phyloP scores from a whole-genome alignment of 1,140 invertebrate genomes.

The Nephotettix cincticeps region DNA sequence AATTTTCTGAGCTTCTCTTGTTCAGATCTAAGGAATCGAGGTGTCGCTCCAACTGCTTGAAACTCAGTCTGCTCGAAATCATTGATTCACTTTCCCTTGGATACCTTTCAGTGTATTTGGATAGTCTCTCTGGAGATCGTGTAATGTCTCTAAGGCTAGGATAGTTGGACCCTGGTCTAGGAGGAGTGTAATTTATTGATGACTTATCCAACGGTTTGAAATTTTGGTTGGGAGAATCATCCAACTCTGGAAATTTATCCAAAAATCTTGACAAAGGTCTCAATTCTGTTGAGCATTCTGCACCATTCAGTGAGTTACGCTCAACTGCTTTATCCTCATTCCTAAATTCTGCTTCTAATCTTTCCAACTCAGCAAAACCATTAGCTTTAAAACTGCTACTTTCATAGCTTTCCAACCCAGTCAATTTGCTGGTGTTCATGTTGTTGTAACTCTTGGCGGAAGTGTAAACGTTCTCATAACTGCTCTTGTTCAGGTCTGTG shows the following conservation, averaged over 20 bases:
- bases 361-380: slow-evolving; percentile 8
- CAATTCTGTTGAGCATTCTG: neutral
- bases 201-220: slow-evolving; percentile 1
- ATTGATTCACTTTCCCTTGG: neutral
- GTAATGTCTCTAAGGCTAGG: neutral
- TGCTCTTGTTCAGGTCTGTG: slow-evolving; percentile 6
- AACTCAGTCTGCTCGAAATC: neutral
- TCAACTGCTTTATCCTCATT: neutral
- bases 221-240: neutral
- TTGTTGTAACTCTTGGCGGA: neutral
- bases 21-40: slow-evolving; percentile 23
- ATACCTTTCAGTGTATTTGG: slow-evolving; percentile 20
- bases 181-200: neutral
- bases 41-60: slow-evolving; percentile 16
- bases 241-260: slow-evolving; percentile 1
- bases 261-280: slow-evolving; percentile 9
- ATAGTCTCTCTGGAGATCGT: neutral
- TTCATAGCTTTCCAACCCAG: neutral
- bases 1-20: slow-evolving; percentile 15
- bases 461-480: slow-evolving; percentile 2
- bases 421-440: too few relatives aligned
- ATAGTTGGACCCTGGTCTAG: neutral
- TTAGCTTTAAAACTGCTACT: neutral
- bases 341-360: slow-evolving; percentile 2
- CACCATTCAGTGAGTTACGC: too few relatives aligned